Evolutionary conservation across 1,140 invertebrate species (phyloP).

Genomic region (Apocrypta bakeri): DNA sequence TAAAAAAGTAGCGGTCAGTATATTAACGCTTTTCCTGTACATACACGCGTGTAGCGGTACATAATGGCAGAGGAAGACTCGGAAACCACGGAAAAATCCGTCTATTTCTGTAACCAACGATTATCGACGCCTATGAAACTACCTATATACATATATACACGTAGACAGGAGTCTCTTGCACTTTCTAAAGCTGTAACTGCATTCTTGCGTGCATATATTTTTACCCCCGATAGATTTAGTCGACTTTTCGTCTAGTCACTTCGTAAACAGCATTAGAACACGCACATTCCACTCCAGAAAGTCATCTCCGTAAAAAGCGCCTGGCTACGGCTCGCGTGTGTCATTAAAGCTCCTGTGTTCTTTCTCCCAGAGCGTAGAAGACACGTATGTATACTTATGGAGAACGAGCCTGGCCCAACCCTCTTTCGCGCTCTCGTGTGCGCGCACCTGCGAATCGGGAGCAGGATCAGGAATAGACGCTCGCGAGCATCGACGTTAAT

Average conservation of each 20-base stretch:
- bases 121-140: constrained; percentile 1
- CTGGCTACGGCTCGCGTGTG: too few species aligned
- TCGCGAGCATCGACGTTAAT: constrained; percentile 18
- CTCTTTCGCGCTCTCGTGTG: too few species aligned
- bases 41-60: not conserved
- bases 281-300: too few species aligned
- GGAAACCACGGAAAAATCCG: not conserved
- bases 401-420: not conserved
- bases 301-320: too few species aligned
- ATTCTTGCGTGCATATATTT: not conserved
- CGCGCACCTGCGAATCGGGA: constrained; percentile 9
- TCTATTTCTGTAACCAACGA: constrained; percentile 24
- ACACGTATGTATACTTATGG: not conserved
- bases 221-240: not conserved
- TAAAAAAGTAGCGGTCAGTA: not conserved
- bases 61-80: not conserved
- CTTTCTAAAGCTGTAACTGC: constrained; percentile 31
- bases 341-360: not conserved
- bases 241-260: too few species aligned
- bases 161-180: not conserved
- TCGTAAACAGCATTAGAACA: too few species aligned
- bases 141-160: not conserved
- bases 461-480: constrained; percentile 47
- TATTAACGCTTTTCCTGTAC: constrained; percentile 11
- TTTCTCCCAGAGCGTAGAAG: not conserved